Evolutionary conservation across 2,888 invertebrate species (phyloP), one percentile per base, ranked within the genome.

Genomic region (Trissolcus brochymenae): DNA sequence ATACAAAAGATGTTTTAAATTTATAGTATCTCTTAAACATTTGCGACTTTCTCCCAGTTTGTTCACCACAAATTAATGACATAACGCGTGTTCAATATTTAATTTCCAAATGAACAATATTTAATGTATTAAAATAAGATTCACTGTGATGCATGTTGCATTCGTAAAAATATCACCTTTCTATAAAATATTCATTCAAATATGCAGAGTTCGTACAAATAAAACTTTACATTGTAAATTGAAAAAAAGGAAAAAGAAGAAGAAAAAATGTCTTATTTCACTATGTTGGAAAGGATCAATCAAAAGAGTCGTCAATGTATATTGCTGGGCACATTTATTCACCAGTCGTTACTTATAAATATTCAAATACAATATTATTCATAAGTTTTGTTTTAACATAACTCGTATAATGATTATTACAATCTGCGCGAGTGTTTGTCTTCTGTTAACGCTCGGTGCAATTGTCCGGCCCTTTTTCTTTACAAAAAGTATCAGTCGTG

Each of bases 321-420:
- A 84, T 85, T 84, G 81, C 83, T 83, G 82, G 84, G 82, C 84
- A 85, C 83, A 83, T 86, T 85, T 84, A 84, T 85, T 84, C 81
- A 82, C 84, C 85, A 84, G 84, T 83, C 82, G 82, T 83, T 75
- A 81, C 82, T 83, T 83, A 82, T 82, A 82, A 82, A 83, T 83
- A 84, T 81, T 83, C 82, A 85, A 83, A 82, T 82, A 82, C 82
- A 84, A 82, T 82, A 82, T 82, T 82, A 81, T 81, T 79, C 79
- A 81, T 81, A 80, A 72, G 72, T 71, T 72, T 35, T 11, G 9
- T 35, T 35, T 78, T 59, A 72, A 78, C 72, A 76, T 78, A 79
- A 81, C 71, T 77, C 76, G 46, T 72, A 76, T 73, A 73, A 72
- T 75, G 78, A 80, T 77, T 70, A 68, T 81, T 74, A 71, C 68